Percentiles rank a stretch among this genome's conserved stretches.
phyloP scores from a whole-genome alignment of 2,888 invertebrate species.

The Drosophila buzzatii region DNA sequence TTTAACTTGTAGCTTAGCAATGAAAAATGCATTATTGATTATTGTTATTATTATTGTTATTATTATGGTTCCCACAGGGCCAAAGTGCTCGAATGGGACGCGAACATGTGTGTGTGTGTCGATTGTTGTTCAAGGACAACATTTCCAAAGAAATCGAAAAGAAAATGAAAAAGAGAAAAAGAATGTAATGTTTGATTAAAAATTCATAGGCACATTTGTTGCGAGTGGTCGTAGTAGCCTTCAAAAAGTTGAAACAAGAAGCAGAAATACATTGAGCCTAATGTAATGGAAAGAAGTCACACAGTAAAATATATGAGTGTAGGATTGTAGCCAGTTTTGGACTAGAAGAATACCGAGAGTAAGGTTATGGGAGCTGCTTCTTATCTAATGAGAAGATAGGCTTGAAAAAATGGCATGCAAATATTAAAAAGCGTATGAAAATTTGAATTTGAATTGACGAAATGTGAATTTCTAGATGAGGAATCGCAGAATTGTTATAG shows the following conservation, averaged over 20 bases:
- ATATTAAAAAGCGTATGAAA: too few relatives aligned
- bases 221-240: conserved; percentile 2
- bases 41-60: neutral
- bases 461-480: too few relatives aligned
- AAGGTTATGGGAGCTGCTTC: too few relatives aligned
- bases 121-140: neutral
- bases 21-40: conserved; percentile 20
- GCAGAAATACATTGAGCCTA: neutral
- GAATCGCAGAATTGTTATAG: too few relatives aligned
- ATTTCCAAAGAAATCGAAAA: conserved; percentile 11
- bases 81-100: neutral
- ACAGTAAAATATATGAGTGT: neutral
- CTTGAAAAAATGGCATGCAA: too few relatives aligned
- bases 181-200: conserved; percentile 27
- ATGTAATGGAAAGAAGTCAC: conserved; percentile 6
- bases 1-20: neutral
- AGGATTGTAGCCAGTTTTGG: neutral
- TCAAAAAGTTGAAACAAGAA: neutral
- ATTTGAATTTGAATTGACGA: too few relatives aligned
- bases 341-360: neutral
- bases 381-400: too few relatives aligned
- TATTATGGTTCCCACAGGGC: neutral
- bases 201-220: conserved; percentile 29
- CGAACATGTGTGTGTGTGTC: neutral
- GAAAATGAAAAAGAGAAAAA: too few relatives aligned